Percentiles rank a stretch among this genome's conserved stretches.
phyloP scores from a whole-genome alignment of 2,888 invertebrate species.

The Melangyna quadrimaculata region DNA sequence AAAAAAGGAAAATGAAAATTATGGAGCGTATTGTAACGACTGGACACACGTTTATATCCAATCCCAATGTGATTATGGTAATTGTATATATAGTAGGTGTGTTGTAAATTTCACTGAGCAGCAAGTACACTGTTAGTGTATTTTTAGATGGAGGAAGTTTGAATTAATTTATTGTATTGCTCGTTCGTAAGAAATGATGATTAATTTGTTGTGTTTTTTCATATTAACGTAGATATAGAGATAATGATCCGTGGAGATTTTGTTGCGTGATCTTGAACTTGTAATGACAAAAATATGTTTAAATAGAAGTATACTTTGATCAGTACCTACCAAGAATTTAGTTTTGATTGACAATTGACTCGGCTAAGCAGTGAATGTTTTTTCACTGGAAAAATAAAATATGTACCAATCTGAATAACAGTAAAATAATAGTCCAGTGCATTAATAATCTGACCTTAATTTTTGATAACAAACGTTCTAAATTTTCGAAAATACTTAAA shows the following conservation, averaged over 20 bases:
- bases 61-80: slow-evolving; percentile 56
- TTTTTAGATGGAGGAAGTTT: slow-evolving; percentile 49
- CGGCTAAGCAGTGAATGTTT: no score
- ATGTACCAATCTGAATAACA: no score
- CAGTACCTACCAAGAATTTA: no score
- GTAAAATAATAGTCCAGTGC: no score
- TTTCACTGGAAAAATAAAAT: no score
- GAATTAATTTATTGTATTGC: slow-evolving; percentile 50
- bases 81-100: slow-evolving; percentile 29
- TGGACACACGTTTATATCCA: slow-evolving; percentile 19
- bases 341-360: no score
- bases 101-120: slow-evolving; percentile 27
- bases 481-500: no score
- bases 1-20: slow-evolving; percentile 7
- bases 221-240: neutral
- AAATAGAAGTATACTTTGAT: no score
- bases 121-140: slow-evolving; percentile 40
- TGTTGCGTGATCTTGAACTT: neutral
- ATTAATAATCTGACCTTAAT: no score
- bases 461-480: no score
- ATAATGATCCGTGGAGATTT: neutral
- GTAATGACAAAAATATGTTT: neutral
- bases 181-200: slow-evolving; percentile 29
- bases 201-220: slow-evolving; percentile 13
- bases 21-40: neutral